These are phyloP conservation scores for Plecotus auritus DNA, from an alignment of 2,113 vertebrate species.

Conservation along the genomic window DNA sequence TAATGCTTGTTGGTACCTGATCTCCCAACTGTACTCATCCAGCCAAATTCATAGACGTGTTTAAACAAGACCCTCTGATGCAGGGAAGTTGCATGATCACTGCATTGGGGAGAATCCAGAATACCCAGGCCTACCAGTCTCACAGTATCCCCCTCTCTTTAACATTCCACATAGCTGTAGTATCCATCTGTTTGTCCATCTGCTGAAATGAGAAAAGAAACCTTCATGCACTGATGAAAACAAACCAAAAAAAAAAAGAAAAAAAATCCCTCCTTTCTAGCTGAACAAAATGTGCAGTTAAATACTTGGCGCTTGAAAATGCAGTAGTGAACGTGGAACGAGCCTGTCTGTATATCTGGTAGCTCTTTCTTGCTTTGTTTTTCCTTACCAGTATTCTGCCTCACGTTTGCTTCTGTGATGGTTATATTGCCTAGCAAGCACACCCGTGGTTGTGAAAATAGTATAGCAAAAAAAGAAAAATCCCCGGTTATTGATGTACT, in stretches of 20 bases:
- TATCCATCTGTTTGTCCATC: slow-evolving; percentile 86
- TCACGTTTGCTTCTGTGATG: slow-evolving; percentile 98
- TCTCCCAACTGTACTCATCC: slow-evolving; percentile 50
- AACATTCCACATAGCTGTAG: slow-evolving; percentile 92
- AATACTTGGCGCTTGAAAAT: slow-evolving; percentile 93
- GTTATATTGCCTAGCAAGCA: slow-evolving; percentile 98
- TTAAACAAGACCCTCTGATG: slow-evolving; percentile 66
- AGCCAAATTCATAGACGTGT: slow-evolving; percentile 63
- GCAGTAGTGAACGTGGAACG: slow-evolving; percentile 98
- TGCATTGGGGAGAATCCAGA: slow-evolving; percentile 74
- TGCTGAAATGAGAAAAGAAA: slow-evolving; percentile 88
- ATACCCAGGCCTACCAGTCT: slow-evolving; percentile 82
- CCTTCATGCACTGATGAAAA: slow-evolving; percentile 94
- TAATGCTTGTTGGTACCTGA: slow-evolving; percentile 67
- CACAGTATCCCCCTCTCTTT: slow-evolving; percentile 83
- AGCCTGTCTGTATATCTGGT: slow-evolving; percentile 99
- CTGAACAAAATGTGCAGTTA: slow-evolving; percentile 95
- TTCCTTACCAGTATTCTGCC: slow-evolving; percentile 99
- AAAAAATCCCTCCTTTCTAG: slow-evolving; percentile 83
- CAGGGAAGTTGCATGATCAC: slow-evolving; percentile 72
- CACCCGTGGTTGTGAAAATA: slow-evolving; percentile 99
- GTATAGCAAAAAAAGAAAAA: slow-evolving; percentile 89
- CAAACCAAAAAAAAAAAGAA: slow-evolving; percentile 48
- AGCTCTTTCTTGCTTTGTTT: slow-evolving; percentile 95
- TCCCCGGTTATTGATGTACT: slow-evolving; percentile 94